Base-by-base conservation (phyloP, 1,140 invertebrate genomes). In the Aphaenogaster rudis region DNA sequence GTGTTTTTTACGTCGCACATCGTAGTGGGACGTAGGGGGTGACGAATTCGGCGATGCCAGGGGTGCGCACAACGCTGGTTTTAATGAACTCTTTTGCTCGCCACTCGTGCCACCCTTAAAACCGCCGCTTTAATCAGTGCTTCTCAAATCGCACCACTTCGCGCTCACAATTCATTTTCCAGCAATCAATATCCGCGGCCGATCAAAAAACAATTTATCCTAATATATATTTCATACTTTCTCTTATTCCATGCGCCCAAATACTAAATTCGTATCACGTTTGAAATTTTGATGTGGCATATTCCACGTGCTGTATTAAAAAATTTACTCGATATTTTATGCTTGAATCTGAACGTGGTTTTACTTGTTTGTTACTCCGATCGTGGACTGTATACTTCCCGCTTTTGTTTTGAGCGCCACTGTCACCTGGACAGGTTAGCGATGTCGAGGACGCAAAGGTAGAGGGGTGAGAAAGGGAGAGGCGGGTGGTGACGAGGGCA, bases 31-130 rank as follows among this genome's bases (percentile, higher is more conserved):
- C 28, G 54, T 28, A 78, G 63, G 45, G 33, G 61, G 45, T 52
- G 57, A 78, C 74, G 74, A 86, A 71, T 72, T 84, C 52, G 74
- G 74, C 57, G 86, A 42, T 86, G 89, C 80, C 71, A 91, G 87
- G 84, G 88, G 82, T 92, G 93, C 92, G 92, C 92, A 93, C 90
- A 88, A 88, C 89, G 92, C 91, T 91, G 91, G 90, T 94, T 94
- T 93, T 94, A 93, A 94, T 93, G 93, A 94, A 93, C 93, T 93
- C 93, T 93, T 94, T 94, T 91, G 92, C 89, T 80, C 90, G 91
- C 78, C 92, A 93, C 92, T 93, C 92, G 89, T 91, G 92, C 89
- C 89, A 92, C 93, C 92, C 93, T 94, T 93, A 93, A 69, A 94
- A 93, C 92, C 92, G 71, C 88, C 90, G 92, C 87, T 93, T 93